phyloP scores from a whole-genome alignment of 2,888 invertebrate species.

The Cristatella mucedo region DNA sequence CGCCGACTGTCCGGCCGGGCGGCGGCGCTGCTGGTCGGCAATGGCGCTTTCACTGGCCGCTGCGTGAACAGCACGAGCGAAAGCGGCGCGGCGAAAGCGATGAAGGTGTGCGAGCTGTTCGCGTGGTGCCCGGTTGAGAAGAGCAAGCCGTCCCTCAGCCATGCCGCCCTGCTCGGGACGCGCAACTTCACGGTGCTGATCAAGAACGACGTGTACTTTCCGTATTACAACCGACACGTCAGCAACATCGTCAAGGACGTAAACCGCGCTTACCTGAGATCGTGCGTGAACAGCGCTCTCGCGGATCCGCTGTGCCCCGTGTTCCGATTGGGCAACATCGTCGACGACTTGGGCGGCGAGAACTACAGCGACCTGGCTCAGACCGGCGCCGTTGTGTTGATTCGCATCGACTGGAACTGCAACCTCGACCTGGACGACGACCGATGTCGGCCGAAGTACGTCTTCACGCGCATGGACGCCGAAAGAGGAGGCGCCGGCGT shows the following conservation, averaged over 20 bases:
- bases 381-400: slow-evolving; percentile 32
- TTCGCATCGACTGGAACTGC: slow-evolving; percentile 35
- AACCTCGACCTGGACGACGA: slow-evolving; percentile 30
- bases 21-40: slow-evolving; percentile 1
- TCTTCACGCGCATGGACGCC: slow-evolving; percentile 31
- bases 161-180: slow-evolving; percentile 10
- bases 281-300: slow-evolving; percentile 23
- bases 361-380: neutral
- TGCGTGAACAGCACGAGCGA: no score
- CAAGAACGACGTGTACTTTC: slow-evolving; percentile 39
- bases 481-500: slow-evolving; percentile 19
- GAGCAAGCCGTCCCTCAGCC: slow-evolving; percentile 1
- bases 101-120: neutral
- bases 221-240: slow-evolving; percentile 17
- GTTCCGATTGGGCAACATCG: slow-evolving; percentile 30
- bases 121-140: slow-evolving; percentile 7
- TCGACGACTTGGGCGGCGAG: slow-evolving; percentile 11
- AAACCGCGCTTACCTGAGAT: slow-evolving; percentile 22
- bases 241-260: slow-evolving; percentile 27
- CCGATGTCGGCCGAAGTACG: slow-evolving; percentile 30
- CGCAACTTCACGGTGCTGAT: slow-evolving; percentile 39
- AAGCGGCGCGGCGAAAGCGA: slow-evolving; percentile 14
- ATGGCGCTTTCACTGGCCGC: slow-evolving; percentile 37
- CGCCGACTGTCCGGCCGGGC: slow-evolving; percentile 9
- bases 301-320: slow-evolving; percentile 32